Evolutionary conservation across 2,113 vertebrate genomes (phyloP).

Genomic region (Nycticryphes semicollaris): DNA sequence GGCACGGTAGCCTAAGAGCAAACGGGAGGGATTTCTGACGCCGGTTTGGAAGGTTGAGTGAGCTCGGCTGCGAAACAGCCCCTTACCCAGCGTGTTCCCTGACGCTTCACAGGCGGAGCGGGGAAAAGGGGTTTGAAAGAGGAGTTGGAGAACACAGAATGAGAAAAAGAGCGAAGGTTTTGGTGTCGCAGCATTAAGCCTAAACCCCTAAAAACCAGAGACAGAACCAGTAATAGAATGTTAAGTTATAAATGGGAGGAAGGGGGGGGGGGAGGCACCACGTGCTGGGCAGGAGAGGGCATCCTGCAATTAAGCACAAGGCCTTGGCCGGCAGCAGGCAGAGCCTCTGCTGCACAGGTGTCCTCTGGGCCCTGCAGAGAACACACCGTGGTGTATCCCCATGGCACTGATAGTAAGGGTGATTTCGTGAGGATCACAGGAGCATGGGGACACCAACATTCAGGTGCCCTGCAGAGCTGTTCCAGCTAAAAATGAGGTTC

Average conservation of each 20-base stretch:
- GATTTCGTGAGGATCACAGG: background rate
- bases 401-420: background rate
- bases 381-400: background rate
- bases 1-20: conserved; percentile 73
- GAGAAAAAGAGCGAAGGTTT: background rate
- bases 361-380: background rate
- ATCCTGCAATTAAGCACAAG: background rate
- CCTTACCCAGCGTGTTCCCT: background rate
- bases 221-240: background rate
- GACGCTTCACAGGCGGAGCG: fast-evolving
- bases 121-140: background rate
- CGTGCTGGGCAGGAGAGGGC: background rate
- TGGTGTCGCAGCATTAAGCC: fast-evolving
- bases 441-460: background rate
- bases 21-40: conserved; percentile 4
- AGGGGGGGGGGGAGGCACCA: fast-evolving
- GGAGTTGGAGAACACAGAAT: background rate
- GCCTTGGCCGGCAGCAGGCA: background rate
- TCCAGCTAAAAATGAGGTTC: background rate
- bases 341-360: background rate
- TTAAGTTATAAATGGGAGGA: background rate
- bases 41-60: background rate
- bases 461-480: background rate
- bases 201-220: background rate
- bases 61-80: background rate